Conservation (phyloP, 2,888 invertebrate species). For the Eupithecia vulgata region DNA sequence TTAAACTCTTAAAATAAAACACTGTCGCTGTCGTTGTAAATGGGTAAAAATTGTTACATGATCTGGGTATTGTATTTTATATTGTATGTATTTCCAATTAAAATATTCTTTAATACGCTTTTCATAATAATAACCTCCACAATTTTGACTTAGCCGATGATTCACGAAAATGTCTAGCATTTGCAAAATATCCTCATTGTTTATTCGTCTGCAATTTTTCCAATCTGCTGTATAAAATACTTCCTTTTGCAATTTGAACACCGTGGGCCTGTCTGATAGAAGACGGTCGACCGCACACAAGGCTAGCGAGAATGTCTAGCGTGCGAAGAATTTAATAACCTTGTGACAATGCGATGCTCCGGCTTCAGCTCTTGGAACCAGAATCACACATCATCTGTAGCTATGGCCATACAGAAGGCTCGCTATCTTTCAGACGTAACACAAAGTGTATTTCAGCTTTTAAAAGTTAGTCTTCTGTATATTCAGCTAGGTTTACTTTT, state of each 20-base stretch:
- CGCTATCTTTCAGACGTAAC: background rate
- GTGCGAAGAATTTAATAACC: slow-evolving; percentile 14
- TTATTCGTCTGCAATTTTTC: background rate
- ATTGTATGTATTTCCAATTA: too few relatives aligned
- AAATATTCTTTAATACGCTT: too few relatives aligned
- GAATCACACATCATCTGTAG: background rate
- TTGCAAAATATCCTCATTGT: background rate
- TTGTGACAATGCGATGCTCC: slow-evolving; percentile 7
- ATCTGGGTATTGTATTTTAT: too few relatives aligned
- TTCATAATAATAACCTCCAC: background rate
- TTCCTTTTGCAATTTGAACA: background rate
- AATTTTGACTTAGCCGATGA: background rate
- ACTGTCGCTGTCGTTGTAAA: too few relatives aligned
- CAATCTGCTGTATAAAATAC: background rate
- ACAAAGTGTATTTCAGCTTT: background rate
- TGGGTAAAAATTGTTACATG: too few relatives aligned
- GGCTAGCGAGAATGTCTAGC: background rate
- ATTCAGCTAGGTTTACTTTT: background rate
- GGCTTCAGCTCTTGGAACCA: background rate
- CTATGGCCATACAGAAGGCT: background rate
- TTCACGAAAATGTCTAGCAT: background rate
- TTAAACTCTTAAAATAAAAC: too few relatives aligned
- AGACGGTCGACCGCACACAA: slow-evolving; percentile 6
- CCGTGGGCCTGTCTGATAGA: background rate
- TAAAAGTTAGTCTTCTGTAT: background rate